Evolutionary conservation across 2,113 vertebrate genomes (phyloP).

Genomic region (Charadrius vociferus): DNA sequence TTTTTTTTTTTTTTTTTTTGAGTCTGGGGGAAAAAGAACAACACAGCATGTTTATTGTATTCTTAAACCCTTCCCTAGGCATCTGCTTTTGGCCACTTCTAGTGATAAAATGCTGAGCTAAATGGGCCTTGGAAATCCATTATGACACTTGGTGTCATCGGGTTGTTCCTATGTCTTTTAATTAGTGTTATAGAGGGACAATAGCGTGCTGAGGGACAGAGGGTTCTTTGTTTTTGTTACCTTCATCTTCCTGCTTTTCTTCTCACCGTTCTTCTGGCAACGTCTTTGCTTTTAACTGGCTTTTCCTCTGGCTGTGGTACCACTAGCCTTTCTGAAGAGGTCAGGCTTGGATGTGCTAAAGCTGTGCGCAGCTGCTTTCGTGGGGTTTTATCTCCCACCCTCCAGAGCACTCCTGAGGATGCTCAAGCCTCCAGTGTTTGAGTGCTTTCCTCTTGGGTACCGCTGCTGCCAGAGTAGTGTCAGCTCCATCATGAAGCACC

Average conservation of each 20-base stretch:
- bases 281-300: neutral
- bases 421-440: neutral
- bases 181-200: neutral
- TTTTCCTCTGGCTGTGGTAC: neutral
- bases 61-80: neutral
- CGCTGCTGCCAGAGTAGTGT: rapidly evolving
- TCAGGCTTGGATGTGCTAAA: neutral
- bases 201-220: neutral
- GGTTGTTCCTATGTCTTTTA: neutral
- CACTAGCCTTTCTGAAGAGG: neutral
- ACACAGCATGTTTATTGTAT: neutral
- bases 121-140: neutral
- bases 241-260: neutral
- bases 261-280: neutral
- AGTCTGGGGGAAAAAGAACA: neutral
- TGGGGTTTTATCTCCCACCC: neutral
- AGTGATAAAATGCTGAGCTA: neutral
- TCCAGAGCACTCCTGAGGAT: neutral
- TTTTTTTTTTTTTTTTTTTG: neutral
- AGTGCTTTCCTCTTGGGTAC: neutral
- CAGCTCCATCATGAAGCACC: neutral
- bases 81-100: neutral
- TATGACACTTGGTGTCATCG: rapidly evolving
- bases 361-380: neutral
- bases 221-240: neutral